These are phyloP conservation scores for Parazoanthus swiftii DNA, from an alignment of 92 coral and sea anemone genomes.

Conservation along the genomic window DNA sequence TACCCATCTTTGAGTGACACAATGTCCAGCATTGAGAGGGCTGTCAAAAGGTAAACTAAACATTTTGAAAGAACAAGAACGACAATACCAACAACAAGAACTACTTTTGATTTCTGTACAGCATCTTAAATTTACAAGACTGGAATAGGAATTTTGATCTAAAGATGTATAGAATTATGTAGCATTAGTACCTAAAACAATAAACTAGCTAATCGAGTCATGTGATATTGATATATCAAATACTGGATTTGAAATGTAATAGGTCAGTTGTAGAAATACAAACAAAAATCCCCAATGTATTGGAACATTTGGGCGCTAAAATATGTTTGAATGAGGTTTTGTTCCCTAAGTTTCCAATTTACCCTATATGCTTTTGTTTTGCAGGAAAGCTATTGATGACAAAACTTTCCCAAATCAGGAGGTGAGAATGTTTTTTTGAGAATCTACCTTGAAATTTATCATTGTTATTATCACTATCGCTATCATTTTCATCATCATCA, in stretches of 20 bases:
- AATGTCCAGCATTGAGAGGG: slow-evolving; percentile 38
- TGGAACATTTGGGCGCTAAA: too few species aligned
- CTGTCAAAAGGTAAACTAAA: slow-evolving; percentile 44
- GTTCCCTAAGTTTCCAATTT: not conserved
- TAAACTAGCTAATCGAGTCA: too few species aligned
- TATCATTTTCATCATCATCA: not conserved
- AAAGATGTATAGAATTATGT: too few species aligned
- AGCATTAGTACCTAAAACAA: too few species aligned
- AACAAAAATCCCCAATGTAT: too few species aligned
- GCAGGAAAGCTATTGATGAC: slow-evolving; percentile 81
- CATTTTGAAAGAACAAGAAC: too few species aligned
- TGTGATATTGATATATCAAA: too few species aligned
- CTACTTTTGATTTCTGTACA: not conserved
- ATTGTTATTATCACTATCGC: not conserved
- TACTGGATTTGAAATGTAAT: too few species aligned
- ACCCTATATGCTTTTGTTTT: not conserved
- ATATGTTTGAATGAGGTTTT: too few species aligned
- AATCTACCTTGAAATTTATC: not conserved
- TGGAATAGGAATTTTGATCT: too few species aligned
- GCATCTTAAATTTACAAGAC: not conserved
- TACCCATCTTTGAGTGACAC: slow-evolving; percentile 8
- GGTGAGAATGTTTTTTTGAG: slow-evolving; percentile 49
- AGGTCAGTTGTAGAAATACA: too few species aligned
- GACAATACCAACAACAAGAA: too few species aligned
- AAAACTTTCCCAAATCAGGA: slow-evolving; percentile 78